phyloP scores from a whole-genome alignment of 2,888 invertebrate species.

The Lepetodrilus schrolli region DNA sequence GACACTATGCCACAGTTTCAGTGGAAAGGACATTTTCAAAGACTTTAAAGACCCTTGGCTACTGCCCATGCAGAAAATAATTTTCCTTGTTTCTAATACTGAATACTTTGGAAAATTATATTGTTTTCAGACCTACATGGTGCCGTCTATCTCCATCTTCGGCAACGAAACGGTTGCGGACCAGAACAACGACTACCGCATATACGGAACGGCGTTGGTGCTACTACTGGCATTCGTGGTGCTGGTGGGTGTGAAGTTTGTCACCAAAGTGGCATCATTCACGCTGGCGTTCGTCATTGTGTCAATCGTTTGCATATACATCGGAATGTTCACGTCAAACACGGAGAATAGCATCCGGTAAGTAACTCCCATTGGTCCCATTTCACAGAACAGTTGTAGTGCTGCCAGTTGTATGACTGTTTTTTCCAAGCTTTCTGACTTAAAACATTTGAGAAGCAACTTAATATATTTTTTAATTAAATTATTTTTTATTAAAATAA shows the following conservation, averaged over 20 bases:
- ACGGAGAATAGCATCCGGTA: slow-evolving; percentile 58
- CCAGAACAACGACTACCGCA: slow-evolving; percentile 97
- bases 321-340: slow-evolving; percentile 84
- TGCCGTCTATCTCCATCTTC: slow-evolving; percentile 86
- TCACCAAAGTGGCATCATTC: slow-evolving; percentile 97
- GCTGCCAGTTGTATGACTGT: too few relatives aligned
- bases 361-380: slow-evolving; percentile 78
- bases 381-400: too few relatives aligned
- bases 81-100: too few relatives aligned
- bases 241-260: slow-evolving; percentile 97
- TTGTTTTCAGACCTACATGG: slow-evolving; percentile 71
- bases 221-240: slow-evolving; percentile 92
- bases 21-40: too few relatives aligned
- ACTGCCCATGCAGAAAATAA: too few relatives aligned
- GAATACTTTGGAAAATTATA: too few relatives aligned
- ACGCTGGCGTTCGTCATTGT: slow-evolving; percentile 96
- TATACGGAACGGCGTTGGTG: slow-evolving; percentile 93
- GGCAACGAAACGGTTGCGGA: slow-evolving; percentile 82
- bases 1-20: too few relatives aligned
- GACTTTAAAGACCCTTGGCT: too few relatives aligned
- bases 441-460: too few relatives aligned
- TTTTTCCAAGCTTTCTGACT: too few relatives aligned
- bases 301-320: slow-evolving; percentile 95
- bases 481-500: too few relatives aligned
- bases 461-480: too few relatives aligned